Evolutionary conservation across 2,797 vertebrate genomes (phyloP).

Genomic region (Eulemur mongoz): DNA sequence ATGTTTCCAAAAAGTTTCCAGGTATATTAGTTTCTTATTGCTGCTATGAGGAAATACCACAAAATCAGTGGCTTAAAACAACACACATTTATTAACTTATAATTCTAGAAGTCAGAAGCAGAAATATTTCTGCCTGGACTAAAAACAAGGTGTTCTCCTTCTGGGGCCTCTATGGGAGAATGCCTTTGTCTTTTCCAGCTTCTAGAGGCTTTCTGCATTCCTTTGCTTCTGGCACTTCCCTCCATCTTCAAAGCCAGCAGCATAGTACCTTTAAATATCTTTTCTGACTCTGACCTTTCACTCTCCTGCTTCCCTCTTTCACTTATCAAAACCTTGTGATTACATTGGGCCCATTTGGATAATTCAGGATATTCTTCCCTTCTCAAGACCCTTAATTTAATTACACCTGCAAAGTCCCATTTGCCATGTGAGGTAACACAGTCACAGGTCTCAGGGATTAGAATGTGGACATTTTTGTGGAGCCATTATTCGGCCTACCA

Average conservation of each 20-base stretch:
- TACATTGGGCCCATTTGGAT: neutral
- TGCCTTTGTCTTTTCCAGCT: neutral
- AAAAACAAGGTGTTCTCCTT: neutral
- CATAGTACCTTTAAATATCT: neutral
- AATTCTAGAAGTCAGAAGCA: neutral
- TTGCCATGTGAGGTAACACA: neutral
- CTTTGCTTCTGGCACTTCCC: neutral
- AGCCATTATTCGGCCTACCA: neutral
- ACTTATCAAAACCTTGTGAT: neutral
- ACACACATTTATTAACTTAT: neutral
- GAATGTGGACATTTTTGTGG: neutral
- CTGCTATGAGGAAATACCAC: neutral
- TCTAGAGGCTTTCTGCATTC: neutral
- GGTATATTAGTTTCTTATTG: neutral
- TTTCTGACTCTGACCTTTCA: neutral
- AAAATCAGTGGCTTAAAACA: neutral
- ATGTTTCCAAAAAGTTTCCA: neutral
- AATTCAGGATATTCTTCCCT: neutral
- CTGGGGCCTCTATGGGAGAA: neutral
- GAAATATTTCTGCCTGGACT: neutral
- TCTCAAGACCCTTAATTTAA: neutral
- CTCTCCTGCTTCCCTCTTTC: neutral
- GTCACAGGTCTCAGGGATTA: neutral
- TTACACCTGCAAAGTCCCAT: neutral
- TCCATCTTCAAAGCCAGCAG: neutral